Evolutionary conservation across 1,140 invertebrate species (phyloP).

Genomic region (Heliconius eleuchia): DNA sequence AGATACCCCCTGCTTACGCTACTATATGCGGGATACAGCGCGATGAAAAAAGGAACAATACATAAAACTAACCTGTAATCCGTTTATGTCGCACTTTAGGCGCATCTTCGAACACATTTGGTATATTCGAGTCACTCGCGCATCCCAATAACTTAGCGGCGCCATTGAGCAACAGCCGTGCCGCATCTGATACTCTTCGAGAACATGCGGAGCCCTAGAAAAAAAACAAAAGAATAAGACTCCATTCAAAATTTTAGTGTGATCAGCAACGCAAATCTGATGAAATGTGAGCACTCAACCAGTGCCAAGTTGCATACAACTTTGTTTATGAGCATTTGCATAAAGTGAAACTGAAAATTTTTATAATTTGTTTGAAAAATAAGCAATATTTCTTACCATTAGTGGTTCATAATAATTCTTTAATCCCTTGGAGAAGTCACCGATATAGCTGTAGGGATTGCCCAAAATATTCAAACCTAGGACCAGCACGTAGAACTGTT

Average conservation of each 20-base stretch:
- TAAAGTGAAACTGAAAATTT: no score
- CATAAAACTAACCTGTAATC: not conserved
- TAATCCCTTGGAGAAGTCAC: constrained; percentile 86
- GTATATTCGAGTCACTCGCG: constrained; percentile 31
- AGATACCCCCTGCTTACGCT: no score
- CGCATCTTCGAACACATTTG: constrained; percentile 37
- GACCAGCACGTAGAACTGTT: constrained; percentile 95
- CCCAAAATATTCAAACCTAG: constrained; percentile 94
- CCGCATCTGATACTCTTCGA: constrained; percentile 34
- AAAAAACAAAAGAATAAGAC: not conserved
- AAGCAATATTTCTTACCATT: constrained; percentile 45
- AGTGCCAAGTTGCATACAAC: no score
- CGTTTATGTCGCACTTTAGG: constrained; percentile 27
- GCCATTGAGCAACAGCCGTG: constrained; percentile 37
- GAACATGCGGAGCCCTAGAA: constrained; percentile 39
- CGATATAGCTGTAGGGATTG: constrained; percentile 91
- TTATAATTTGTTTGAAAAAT: no score
- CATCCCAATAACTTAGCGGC: constrained; percentile 50
- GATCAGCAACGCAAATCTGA: no score
- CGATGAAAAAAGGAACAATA: not conserved
- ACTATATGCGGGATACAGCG: no score
- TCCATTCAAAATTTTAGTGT: no score
- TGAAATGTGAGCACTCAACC: no score
- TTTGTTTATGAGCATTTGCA: no score
- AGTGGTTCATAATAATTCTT: constrained; percentile 66